These are phyloP conservation scores for Rachycentron canadum DNA, from an alignment of 2,797 vertebrate genomes.

Conservation along the genomic window DNA sequence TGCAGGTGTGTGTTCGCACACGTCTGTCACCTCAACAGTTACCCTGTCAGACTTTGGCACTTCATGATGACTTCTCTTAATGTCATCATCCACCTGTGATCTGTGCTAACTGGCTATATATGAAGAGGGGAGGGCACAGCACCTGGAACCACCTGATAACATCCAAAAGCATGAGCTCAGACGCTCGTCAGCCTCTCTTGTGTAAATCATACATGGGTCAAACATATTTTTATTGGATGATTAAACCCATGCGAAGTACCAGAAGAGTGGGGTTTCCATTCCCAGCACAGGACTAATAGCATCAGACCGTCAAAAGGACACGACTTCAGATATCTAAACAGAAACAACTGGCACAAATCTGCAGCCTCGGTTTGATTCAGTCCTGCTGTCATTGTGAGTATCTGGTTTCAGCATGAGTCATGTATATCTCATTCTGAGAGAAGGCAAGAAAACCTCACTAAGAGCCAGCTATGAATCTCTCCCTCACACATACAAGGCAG, in stretches of 20 bases:
- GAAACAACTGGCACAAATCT: constrained; percentile 13
- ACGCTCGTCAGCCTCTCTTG: constrained; percentile 5
- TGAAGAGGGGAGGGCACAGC: neutral
- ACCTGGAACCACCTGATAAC: constrained; percentile 41
- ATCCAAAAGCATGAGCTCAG: constrained; percentile 39
- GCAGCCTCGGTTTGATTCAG: constrained; percentile 8
- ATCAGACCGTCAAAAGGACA: constrained; percentile 14
- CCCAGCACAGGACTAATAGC: neutral
- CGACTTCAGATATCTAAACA: constrained; percentile 28
- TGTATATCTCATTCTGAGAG: neutral
- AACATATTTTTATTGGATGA: constrained; percentile 24
- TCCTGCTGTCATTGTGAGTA: constrained; percentile 16
- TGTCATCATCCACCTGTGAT: constrained; percentile 43
- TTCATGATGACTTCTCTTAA: constrained; percentile 28
- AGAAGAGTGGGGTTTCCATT: constrained; percentile 22
- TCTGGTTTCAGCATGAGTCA: constrained; percentile 48
- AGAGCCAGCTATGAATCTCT: constrained; percentile 1
- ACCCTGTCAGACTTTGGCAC: constrained; percentile 9
- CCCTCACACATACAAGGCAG: neutral
- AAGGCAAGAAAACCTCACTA: constrained; percentile 1
- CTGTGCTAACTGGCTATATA: constrained; percentile 17
- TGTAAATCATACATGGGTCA: neutral
- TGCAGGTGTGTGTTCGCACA: constrained; percentile 53
- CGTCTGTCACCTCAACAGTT: constrained; percentile 30
- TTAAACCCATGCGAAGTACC: neutral